Conservation (phyloP, 2,113 vertebrate genomes). For the Sphaerodactylus townsendi region DNA sequence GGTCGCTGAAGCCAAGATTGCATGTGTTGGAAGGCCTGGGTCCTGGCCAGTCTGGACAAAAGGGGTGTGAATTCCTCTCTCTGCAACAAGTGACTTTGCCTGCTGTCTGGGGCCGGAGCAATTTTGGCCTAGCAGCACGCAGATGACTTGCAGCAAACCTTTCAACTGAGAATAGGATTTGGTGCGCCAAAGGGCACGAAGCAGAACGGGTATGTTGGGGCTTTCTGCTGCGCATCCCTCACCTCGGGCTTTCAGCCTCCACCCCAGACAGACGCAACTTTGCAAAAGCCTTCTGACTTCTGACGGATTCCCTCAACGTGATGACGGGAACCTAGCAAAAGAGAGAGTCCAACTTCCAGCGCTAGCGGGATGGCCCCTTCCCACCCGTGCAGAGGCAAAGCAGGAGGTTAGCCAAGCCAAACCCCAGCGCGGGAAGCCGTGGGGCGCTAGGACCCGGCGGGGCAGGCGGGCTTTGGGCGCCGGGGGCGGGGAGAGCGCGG, state of each 20-base stretch:
- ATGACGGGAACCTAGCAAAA: too few relatives aligned
- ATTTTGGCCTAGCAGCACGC: not conserved
- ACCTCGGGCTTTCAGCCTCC: not conserved
- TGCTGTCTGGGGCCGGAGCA: not conserved
- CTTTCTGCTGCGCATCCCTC: not conserved
- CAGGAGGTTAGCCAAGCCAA: too few relatives aligned
- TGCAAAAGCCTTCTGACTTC: not conserved
- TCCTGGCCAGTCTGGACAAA: not conserved
- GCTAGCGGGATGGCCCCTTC: too few relatives aligned
- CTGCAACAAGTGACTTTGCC: not conserved
- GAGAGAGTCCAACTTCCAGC: too few relatives aligned
- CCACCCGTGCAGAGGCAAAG: too few relatives aligned
- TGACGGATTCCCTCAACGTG: too few relatives aligned
- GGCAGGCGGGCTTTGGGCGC: not conserved
- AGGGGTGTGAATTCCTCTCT: too few relatives aligned
- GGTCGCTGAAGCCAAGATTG: not conserved
- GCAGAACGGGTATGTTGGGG: not conserved
- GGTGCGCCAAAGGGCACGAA: not conserved
- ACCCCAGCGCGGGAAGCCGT: not conserved
- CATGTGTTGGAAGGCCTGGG: not conserved
- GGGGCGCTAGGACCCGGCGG: slow-evolving; percentile 43
- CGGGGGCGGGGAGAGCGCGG: not conserved
- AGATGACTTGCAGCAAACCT: not conserved
- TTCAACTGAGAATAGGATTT: not conserved
- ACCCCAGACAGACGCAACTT: too few relatives aligned